Base-by-base conservation (phyloP, 2,113 vertebrate species). In the Peromyscus maniculatus region DNA sequence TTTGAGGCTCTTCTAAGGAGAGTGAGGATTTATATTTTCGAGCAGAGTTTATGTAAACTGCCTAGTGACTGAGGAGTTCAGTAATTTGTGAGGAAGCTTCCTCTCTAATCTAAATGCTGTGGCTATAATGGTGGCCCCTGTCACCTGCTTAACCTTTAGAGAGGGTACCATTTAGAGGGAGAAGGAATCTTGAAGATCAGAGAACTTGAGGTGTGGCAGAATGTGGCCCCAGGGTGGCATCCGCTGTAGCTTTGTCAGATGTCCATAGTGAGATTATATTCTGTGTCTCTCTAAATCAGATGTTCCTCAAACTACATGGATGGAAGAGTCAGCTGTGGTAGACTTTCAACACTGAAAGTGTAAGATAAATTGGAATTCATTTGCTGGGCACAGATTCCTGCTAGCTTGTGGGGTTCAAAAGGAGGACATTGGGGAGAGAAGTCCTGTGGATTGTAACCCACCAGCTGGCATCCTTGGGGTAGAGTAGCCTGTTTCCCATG, bases 171-270 rank as follows among this genome's bases (percentile, higher is more conserved):
- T 74, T 78, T 43, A 13, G 4, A 82, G 19, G 4, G 33, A 33
- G 62, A 59, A 57, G 82, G 57, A 21, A 12, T 33, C 80, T 33
- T 55, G 31, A 49, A 72, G 52, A 49, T 22, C 52, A 89, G 71
- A 36, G 17, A 80, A 39, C n/a, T 55, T 13, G 55, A 84, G 22
- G 43, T 31, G n/a, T 46, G 21, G 39, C n/a, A 36, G 26, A 39
- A 59, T 24, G 19, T 7, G 79, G 62, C 59, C 39, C 5, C 33
- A 1, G 24, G 28, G 36, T 17, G 17, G 24, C 39, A 87, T 75
- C 46, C 5, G 10, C 5, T 57, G 36, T n/a, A 59, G 31, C 16
- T 43, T 1, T 0, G 7, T 1, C 1, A 2, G 28, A 71, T 67
- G 64, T 36, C 57, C 55, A 17, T 8, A 36, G 5, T 24, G 12